Conservation (phyloP, 53 echinoderm and acorn worm species). For the Holothuria scabra region DNA sequence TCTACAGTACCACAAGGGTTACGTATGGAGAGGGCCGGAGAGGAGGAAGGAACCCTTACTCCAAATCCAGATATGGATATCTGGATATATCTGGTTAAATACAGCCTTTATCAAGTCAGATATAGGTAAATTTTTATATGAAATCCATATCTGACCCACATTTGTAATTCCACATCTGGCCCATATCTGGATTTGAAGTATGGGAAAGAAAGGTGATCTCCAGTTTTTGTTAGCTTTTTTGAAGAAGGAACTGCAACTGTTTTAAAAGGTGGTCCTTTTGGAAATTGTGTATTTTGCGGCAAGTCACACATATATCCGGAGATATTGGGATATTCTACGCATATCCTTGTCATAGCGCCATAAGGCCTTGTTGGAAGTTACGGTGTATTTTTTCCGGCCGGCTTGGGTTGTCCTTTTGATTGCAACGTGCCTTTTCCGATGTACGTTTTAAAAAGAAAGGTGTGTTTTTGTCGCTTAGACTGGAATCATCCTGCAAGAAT, state of each 20-base stretch:
- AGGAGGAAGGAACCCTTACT: neutral
- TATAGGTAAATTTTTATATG: too few species aligned
- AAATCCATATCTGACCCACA: too few species aligned
- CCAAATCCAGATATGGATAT: too few species aligned
- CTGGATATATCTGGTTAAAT: too few species aligned
- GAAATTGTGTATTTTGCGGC: conserved; percentile 16
- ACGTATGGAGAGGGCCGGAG: neutral
- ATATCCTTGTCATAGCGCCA: conserved; percentile 2
- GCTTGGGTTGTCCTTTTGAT: too few species aligned
- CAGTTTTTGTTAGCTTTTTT: neutral
- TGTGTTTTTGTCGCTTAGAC: conserved; percentile 20
- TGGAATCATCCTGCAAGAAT: conserved; percentile 15
- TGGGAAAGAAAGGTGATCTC: conserved; percentile 1
- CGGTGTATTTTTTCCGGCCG: too few species aligned
- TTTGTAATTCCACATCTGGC: too few species aligned
- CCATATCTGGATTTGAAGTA: too few species aligned
- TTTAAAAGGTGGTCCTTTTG: neutral
- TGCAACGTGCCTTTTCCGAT: too few species aligned
- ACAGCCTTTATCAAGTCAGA: too few species aligned
- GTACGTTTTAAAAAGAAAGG: too few species aligned
- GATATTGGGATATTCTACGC: conserved; percentile 10
- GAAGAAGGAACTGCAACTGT: neutral
- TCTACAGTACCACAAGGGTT: conserved; percentile 8
- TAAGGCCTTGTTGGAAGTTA: conserved; percentile 18
- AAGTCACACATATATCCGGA: conserved; percentile 16